Evolutionary conservation across 2,797 vertebrate species (phyloP).

Genomic region (Borostomias antarcticus): DNA sequence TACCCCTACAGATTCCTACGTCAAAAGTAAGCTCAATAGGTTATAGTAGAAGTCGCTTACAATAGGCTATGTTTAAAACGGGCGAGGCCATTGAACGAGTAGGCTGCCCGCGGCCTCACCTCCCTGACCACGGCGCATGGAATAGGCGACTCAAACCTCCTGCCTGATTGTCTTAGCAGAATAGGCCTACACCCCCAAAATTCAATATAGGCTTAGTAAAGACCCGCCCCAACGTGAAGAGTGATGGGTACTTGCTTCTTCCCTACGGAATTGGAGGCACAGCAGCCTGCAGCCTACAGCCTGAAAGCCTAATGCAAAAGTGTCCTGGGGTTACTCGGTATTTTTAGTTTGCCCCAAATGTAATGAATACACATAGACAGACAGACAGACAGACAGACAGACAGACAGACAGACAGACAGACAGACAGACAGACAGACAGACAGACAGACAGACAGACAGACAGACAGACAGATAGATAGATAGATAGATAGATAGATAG

Average conservation of each 20-base stretch:
- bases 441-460: no score
- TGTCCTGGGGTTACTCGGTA: no score
- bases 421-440: no score
- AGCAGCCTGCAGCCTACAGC: no score
- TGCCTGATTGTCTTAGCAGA: conserved; percentile 63
- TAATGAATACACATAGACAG: no score
- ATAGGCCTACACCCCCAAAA: conserved; percentile 54
- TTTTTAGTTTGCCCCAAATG: no score
- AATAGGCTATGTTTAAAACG: conserved; percentile 21
- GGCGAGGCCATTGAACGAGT: conserved; percentile 58
- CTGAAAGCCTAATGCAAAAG: no score
- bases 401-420: no score
- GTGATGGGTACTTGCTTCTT: conserved; percentile 16
- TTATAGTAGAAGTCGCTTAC: background rate
- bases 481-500: no score
- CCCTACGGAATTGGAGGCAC: background rate
- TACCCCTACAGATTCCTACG: background rate
- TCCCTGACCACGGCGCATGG: conserved; percentile 74
- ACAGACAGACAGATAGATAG: no score
- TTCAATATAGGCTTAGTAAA: conserved; percentile 58
- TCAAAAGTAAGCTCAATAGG: background rate
- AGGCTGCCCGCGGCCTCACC: conserved; percentile 59
- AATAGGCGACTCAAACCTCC: conserved; percentile 78
- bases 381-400: no score
- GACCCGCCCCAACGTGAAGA: conserved; percentile 64